phyloP scores from a whole-genome alignment of 2,113 vertebrate genomes.

The Papio anubis region DNA sequence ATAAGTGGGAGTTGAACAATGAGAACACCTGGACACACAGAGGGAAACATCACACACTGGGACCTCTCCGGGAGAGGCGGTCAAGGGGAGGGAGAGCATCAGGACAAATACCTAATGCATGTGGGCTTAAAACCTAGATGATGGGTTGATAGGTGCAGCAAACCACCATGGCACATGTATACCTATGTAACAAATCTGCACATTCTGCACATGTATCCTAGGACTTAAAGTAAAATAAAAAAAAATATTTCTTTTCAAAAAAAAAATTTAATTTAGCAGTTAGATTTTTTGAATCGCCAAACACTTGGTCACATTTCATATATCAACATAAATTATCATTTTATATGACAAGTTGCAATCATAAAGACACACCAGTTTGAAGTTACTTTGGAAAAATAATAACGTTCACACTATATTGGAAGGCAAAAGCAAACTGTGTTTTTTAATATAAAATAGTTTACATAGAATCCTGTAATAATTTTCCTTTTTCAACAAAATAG shows the following conservation, averaged over 20 bases:
- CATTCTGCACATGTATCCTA: no score
- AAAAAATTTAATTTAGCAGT: not conserved
- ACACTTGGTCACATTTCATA: not conserved
- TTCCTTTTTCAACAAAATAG: not conserved
- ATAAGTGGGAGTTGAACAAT: not conserved
- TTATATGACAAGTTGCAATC: not conserved
- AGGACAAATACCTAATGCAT: no score
- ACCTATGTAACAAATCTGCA: no score
- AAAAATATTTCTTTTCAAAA: no score
- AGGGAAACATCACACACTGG: no score
- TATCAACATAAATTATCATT: not conserved
- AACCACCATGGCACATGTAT: no score
- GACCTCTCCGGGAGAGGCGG: no score
- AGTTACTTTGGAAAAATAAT: constrained; percentile 13
- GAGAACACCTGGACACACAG: no score
- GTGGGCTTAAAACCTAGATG: no score
- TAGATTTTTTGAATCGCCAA: not conserved
- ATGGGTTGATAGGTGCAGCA: no score
- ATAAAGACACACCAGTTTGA: not conserved
- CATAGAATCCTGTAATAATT: not conserved
- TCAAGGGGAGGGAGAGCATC: no score
- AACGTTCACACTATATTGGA: not conserved
- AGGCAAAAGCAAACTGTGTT: not conserved
- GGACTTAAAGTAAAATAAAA: no score
- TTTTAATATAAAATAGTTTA: not conserved